Percentiles rank a stretch among this genome's conserved stretches.
Evolutionary conservation across 2,888 invertebrate genomes (phyloP).

Genomic region (Tetragnatha montana): DNA sequence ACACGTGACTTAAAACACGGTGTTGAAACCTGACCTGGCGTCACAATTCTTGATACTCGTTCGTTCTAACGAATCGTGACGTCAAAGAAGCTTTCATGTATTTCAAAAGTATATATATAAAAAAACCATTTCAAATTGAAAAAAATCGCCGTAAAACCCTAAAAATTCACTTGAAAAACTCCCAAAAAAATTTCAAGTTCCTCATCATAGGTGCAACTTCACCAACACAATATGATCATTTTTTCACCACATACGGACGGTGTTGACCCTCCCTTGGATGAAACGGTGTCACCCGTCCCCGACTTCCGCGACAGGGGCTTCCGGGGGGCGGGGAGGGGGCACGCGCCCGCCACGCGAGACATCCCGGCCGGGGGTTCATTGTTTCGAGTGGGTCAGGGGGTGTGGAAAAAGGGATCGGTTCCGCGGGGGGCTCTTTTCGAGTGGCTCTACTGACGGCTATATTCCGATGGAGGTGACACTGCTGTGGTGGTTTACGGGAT

Average conservation of each 20-base stretch:
- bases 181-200: neutral
- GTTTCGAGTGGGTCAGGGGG: constrained; percentile 62
- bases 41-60: too few species aligned
- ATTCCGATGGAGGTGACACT: neutral
- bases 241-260: neutral
- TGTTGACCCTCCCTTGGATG: neutral
- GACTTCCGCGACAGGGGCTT: constrained; percentile 38
- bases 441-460: neutral
- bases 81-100: too few species aligned
- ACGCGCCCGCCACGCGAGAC: constrained; percentile 66
- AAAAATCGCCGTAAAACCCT: too few species aligned
- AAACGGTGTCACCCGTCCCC: constrained; percentile 1
- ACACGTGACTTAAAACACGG: too few species aligned
- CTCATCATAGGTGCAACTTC: too few species aligned
- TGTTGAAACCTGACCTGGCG: too few species aligned
- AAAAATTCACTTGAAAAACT: neutral
- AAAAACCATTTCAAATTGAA: too few species aligned
- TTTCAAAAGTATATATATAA: too few species aligned
- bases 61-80: too few species aligned
- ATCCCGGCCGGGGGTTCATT: constrained; percentile 49
- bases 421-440: neutral
- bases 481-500: neutral
- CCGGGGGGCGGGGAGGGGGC: constrained; percentile 25
- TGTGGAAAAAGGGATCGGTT: constrained; percentile 62
- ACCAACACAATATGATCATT: too few species aligned